A percentile compares a stretch with the other conserved stretches of the same genome.
These are phyloP conservation scores for Eledone cirrhosa DNA, from an alignment of 2,888 invertebrate genomes.

Conservation along the genomic window DNA sequence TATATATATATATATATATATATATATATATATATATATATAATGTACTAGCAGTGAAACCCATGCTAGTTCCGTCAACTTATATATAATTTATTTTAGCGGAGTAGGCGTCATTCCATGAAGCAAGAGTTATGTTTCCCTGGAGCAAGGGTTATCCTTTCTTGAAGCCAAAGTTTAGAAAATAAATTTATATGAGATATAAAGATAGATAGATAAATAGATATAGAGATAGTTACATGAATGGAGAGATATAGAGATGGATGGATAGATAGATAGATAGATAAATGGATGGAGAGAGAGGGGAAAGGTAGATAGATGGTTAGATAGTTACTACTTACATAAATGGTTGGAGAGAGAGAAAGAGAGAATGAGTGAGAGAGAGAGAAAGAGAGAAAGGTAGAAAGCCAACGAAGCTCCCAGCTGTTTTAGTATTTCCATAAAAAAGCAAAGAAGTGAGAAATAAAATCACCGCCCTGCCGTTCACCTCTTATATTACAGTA, in stretches of 20 bases:
- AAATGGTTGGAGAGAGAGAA: not conserved
- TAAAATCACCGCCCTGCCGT: not conserved
- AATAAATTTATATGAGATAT: not conserved
- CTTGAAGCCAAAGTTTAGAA: not conserved
- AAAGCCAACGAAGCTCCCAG: not conserved
- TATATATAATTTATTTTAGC: too few relatives aligned
- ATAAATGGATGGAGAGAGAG: not conserved
- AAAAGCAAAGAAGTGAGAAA: not conserved
- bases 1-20: too few relatives aligned
- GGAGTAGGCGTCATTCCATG: too few relatives aligned
- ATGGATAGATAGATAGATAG: not conserved
- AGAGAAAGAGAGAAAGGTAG: not conserved
- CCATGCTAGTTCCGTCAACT: too few relatives aligned
- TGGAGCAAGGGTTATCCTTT: not conserved
- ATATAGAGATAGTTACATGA: not conserved
- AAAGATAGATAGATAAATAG: not conserved
- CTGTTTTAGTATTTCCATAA: not conserved
- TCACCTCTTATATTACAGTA: not conserved
- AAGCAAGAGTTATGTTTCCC: too few relatives aligned
- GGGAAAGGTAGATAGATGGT: not conserved
- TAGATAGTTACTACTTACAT: not conserved
- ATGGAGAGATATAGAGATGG: not conserved
- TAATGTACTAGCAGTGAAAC: too few relatives aligned
- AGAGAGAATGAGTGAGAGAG: not conserved
- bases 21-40: too few relatives aligned